Evolutionary conservation across 2,113 vertebrate genomes (phyloP).

Genomic region (Vidua macroura): DNA sequence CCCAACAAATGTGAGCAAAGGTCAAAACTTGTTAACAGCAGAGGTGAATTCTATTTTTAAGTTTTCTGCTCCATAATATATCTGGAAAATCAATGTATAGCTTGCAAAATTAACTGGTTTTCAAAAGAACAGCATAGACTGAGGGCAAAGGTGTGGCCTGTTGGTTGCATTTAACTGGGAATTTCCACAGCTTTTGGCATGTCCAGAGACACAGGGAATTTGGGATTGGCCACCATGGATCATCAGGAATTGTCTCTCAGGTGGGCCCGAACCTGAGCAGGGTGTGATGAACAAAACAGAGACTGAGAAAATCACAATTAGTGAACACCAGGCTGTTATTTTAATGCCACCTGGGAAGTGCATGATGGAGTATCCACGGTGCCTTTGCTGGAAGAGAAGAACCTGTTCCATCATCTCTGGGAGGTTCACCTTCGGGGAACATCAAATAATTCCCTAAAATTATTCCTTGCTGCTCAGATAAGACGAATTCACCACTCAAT

Average conservation of each 20-base stretch:
- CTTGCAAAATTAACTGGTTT: constrained; percentile 35
- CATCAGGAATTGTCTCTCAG: neutral
- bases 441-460: neutral
- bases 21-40: constrained; percentile 79
- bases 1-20: constrained; percentile 81
- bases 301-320: neutral
- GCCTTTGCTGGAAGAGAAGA: neutral
- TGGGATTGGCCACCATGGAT: neutral
- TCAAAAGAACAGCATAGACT: neutral
- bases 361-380: neutral
- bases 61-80: constrained; percentile 53
- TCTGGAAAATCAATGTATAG: constrained; percentile 38
- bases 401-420: neutral
- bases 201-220: neutral
- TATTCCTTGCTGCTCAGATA: neutral
- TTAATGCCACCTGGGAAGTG: neutral
- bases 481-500: constrained; percentile 5
- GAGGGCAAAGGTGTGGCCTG: neutral
- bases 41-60: constrained; percentile 71
- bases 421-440: neutral
- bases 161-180: neutral
- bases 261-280: neutral
- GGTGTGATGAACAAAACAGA: neutral
- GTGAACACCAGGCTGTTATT: neutral
- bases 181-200: neutral